These are phyloP conservation scores for Anoplolepis gracilipes DNA, from an alignment of 1,140 invertebrate species.

Conservation along the genomic window DNA sequence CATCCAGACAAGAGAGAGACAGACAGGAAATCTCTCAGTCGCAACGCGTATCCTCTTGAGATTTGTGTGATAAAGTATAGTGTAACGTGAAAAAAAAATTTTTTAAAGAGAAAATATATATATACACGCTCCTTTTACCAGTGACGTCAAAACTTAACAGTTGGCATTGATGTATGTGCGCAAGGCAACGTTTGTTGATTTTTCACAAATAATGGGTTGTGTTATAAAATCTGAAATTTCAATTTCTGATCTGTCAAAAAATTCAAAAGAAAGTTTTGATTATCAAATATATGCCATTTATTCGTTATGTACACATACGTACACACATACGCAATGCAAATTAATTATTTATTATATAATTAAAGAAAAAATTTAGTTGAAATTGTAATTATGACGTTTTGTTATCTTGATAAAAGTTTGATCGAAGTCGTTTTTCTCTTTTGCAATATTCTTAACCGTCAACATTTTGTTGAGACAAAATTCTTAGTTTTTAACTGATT, in stretches of 20 bases:
- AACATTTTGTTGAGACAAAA: background rate
- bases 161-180: no score
- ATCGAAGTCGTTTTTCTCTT: background rate
- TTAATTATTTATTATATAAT: no score
- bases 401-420: background rate
- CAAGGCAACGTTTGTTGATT: background rate
- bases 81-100: background rate
- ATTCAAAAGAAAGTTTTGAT: background rate
- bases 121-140: background rate
- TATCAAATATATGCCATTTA: background rate
- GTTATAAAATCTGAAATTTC: no score
- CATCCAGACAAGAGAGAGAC: conserved; percentile 45
- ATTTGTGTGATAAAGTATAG: conserved; percentile 28
- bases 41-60: conserved; percentile 61
- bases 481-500: background rate
- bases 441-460: background rate
- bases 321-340: background rate
- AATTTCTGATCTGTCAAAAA: background rate
- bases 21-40: conserved; percentile 53
- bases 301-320: background rate
- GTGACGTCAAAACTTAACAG: background rate
- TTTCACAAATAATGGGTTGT: background rate
- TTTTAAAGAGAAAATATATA: background rate
- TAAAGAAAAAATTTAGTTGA: no score
- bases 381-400: no score